phyloP scores from a whole-genome alignment of 30 jellyfish, hydroid and myxozoan genomes.

The Chrysaora quinquecirrha region DNA sequence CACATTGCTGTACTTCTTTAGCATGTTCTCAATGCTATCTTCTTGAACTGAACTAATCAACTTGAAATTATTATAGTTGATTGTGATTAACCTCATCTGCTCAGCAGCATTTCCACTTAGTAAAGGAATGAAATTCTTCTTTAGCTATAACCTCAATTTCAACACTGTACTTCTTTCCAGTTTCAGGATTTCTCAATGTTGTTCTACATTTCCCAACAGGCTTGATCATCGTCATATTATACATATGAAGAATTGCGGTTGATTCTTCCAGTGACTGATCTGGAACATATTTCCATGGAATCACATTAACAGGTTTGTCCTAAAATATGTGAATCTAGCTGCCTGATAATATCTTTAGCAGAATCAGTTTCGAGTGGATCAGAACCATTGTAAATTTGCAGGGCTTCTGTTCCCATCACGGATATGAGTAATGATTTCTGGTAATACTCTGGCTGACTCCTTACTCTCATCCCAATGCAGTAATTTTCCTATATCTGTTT shows the following conservation, averaged over 20 bases:
- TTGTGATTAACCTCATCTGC: slow-evolving; percentile 25
- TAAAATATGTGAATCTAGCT: slow-evolving; percentile 1
- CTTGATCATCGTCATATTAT: background rate
- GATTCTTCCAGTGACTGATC: background rate
- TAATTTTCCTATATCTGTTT: too few relatives aligned
- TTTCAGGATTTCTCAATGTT: background rate
- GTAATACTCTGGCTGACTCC: too few relatives aligned
- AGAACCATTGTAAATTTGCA: slow-evolving; percentile 14
- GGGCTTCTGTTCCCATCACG: slow-evolving; percentile 15
- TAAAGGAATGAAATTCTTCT: background rate
- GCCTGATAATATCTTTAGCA: slow-evolving; percentile 2
- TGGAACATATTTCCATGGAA: background rate
- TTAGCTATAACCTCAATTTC: too few relatives aligned
- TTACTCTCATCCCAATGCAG: background rate
- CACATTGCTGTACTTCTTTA: slow-evolving; percentile 11
- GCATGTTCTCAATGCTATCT: too few relatives aligned
- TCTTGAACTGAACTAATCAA: too few relatives aligned
- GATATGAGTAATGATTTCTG: slow-evolving; percentile 5
- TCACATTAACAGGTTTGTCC: too few relatives aligned
- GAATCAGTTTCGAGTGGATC: slow-evolving; percentile 8
- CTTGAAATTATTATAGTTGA: too few relatives aligned
- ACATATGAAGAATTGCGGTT: background rate
- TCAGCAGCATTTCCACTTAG: slow-evolving; percentile 16
- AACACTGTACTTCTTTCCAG: background rate
- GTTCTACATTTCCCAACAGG: slow-evolving; percentile 2